Evolutionary conservation across 2,797 vertebrate species (phyloP), one percentile per base, ranked within the genome.

Genomic region (Sebastes iracundus): DNA sequence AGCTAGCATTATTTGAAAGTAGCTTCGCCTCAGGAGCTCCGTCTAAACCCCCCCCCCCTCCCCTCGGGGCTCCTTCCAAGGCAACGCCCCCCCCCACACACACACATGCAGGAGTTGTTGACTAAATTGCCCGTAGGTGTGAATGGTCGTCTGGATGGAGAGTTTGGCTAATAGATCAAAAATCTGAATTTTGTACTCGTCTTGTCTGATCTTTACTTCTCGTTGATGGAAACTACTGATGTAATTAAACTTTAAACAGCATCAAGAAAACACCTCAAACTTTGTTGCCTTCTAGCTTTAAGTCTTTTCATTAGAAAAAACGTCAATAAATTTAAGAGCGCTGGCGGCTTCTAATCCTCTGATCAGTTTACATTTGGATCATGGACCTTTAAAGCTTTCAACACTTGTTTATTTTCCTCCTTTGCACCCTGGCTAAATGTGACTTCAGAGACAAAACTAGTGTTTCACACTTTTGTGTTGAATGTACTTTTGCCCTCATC

Each of bases 41-140:
- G 2, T 42, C 38, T 42, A 42, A 42, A 42, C 38, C 13, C 5
- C 0, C 0, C 0, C 0, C 12, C 0, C 0, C 12, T 5, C 12
- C 35, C 0, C 33, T 35, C 33, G 11, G 33, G 33, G 33, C 33
- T 12, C 33, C 33, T 35, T 35, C 33, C 33, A 35, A 35, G 4
- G 33, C 33, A 35, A 35, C 4, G 10, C 5, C 27, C 27, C 5
- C 27, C 27, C 27, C 5, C n/a, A 4, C 27, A 28, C 7, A 33
- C 33, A 35, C 33, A 35, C 33, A 38, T 14, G 35, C 35, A 38
- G 0, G 5, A 42, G 13, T 42, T 42, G 0, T 14, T 2, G 5
- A 42, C 42, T 46, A 46, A 46, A 46, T 7, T 46, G 42, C 42
- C 42, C 16, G 6, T 46, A 46, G 42, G 42, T 18, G 16, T 46